Evolutionary conservation across 23 tunicate genomes (phyloP), one percentile per base, ranked within the genome.

Genomic region (Halocynthia roretzi): DNA sequence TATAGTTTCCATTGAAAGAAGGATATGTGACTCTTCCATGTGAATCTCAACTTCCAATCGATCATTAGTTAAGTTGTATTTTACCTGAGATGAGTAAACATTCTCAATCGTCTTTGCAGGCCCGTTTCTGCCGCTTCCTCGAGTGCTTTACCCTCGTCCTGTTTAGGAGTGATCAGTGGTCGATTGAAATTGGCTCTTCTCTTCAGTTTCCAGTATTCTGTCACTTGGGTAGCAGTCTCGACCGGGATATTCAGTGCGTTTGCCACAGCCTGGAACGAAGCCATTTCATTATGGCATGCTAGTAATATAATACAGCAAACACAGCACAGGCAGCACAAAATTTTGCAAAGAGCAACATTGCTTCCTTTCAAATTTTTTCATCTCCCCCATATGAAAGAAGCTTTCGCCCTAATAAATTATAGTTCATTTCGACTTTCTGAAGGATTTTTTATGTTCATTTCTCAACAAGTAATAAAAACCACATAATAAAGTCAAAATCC

Each of bases 31-130:
- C n/a, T n/a, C n/a, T n/a, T n/a, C n/a, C n/a, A n/a, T n/a, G n/a
- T n/a, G n/a, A n/a, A n/a, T n/a, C n/a, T n/a, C n/a, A n/a, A n/a
- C n/a, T n/a, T n/a, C n/a, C n/a, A n/a, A n/a, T n/a, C 44, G 4
- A 31, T 31, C 44, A 31, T 31, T 31, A 31, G 44, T 31, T 31
- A 31, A 31, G 44, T 31, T 31, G 44, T 31, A 31, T 31, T 18
- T 18, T 6, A 86, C 90, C 97, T 82, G 11, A 85, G 80, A 82
- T 91, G 91, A 23, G 97, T 88, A 78, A 88, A 88, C 95, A 88
- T 88, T 18, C 87, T 62, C 60, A 88, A 61, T 49, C 95, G 57
- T 56, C 87, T 73, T 51, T 88, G 95, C 61, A 88, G 80, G 53
- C 86, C 86, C 6, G 87, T 78, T 63, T 83, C 95, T 5, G 95